phyloP scores from a whole-genome alignment of 2,113 vertebrate species.

The Balaeniceps rex region DNA sequence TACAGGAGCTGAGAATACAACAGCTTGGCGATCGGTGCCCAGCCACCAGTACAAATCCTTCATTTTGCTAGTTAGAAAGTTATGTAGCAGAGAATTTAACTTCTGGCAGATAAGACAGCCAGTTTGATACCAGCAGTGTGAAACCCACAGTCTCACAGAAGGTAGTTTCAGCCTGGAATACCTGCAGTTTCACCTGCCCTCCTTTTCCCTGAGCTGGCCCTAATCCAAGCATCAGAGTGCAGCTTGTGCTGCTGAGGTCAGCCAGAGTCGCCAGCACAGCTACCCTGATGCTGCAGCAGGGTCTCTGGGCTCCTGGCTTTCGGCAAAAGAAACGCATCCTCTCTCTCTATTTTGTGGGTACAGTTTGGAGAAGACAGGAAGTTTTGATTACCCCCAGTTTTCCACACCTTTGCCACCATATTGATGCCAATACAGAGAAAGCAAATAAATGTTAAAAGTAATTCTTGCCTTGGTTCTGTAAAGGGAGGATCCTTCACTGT shows the following conservation, averaged over 20 bases:
- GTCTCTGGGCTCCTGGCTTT: background rate
- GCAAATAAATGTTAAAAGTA: background rate
- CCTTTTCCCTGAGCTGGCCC: background rate
- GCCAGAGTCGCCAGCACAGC: rapidly evolving
- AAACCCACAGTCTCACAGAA: background rate
- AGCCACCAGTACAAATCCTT: background rate
- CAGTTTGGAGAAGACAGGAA: background rate
- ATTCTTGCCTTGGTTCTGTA: background rate
- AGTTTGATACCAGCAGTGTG: background rate
- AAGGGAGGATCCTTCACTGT: background rate
- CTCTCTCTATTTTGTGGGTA: background rate
- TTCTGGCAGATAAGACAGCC: background rate
- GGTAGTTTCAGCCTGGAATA: background rate
- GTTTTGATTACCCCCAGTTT: background rate
- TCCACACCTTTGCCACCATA: background rate
- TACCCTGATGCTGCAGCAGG: background rate
- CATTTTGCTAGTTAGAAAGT: background rate
- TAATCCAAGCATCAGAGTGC: background rate
- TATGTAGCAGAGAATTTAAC: background rate
- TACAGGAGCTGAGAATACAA: background rate
- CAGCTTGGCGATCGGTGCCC: background rate
- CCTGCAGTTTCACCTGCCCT: background rate
- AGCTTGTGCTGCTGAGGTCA: background rate
- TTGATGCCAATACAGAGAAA: background rate
- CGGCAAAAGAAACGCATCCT: background rate